Percentiles rank a stretch among this genome's conserved stretches.
Evolutionary conservation across 2,888 invertebrate genomes (phyloP).

Genomic region (Cryptus armator): DNA sequence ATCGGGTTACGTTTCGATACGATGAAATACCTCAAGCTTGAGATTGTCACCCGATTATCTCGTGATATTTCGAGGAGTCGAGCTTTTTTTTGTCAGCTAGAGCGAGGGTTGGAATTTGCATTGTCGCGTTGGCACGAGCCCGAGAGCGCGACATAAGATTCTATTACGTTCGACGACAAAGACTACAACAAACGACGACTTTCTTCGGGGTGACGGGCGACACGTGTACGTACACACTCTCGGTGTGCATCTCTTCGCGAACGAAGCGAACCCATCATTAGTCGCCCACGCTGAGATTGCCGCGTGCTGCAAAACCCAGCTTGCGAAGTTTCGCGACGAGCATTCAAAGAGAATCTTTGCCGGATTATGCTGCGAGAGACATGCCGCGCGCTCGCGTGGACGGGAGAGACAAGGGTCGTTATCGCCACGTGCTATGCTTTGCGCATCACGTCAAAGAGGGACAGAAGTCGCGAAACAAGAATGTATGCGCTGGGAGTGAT

Average conservation of each 20-base stretch:
- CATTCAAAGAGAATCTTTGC: conserved; percentile 22
- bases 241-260: conserved; percentile 68
- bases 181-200: conserved; percentile 60
- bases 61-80: conserved; percentile 43
- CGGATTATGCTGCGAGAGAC: conserved; percentile 26
- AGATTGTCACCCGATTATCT: conserved; percentile 40
- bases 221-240: conserved; percentile 71
- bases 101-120: conserved; percentile 67
- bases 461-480: conserved; percentile 55
- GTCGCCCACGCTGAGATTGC: conserved; percentile 77
- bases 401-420: conserved; percentile 49
- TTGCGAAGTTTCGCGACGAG: conserved; percentile 36
- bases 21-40: conserved; percentile 16
- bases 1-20: conserved; percentile 12
- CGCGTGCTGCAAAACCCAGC: conserved; percentile 43
- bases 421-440: conserved; percentile 47
- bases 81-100: conserved; percentile 33
- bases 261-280: conserved; percentile 80
- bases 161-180: conserved; percentile 65
- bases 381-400: conserved; percentile 40
- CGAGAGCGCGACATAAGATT: conserved; percentile 45
- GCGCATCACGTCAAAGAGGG: conserved; percentile 28
- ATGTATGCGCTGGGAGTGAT: conserved; percentile 45
- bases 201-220: conserved; percentile 69
- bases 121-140: conserved; percentile 63